Evolutionary conservation across 1,140 invertebrate genomes (phyloP).

Genomic region (Diorhabda sublineata): DNA sequence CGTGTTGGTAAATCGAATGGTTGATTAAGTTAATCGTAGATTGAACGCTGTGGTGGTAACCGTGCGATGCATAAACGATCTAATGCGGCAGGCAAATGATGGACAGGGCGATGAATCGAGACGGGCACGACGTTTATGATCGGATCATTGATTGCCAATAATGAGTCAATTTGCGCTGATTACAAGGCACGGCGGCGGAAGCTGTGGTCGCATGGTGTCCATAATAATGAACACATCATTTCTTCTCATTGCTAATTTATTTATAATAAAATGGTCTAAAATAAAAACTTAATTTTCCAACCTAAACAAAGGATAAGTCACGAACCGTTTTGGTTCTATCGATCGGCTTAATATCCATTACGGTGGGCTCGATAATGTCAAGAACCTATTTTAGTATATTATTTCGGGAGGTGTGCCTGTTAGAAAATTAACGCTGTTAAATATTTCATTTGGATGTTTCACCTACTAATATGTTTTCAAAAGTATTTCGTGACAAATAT

Average conservation of each 20-base stretch:
- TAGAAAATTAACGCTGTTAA: too few relatives aligned
- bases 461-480: too few relatives aligned
- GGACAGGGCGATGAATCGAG: slow-evolving; percentile 10
- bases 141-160: slow-evolving; percentile 41
- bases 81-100: background rate
- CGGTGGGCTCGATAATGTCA: too few relatives aligned
- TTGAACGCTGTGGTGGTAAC: background rate
- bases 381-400: too few relatives aligned
- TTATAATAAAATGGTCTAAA: background rate
- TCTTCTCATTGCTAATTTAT: background rate
- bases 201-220: slow-evolving; percentile 28
- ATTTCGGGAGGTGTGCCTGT: too few relatives aligned
- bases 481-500: too few relatives aligned
- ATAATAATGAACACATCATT: slow-evolving; percentile 17
- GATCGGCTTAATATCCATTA: too few relatives aligned
- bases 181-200: slow-evolving; percentile 37
- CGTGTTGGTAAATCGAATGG: background rate
- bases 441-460: too few relatives aligned
- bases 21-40: background rate
- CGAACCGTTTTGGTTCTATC: too few relatives aligned
- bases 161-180: slow-evolving; percentile 39
- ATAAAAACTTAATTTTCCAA: background rate
- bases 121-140: slow-evolving; percentile 31
- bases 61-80: background rate
- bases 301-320: too few relatives aligned